Evolutionary conservation across 2,888 invertebrate species (phyloP).

Genomic region (Parapristionchus giblindavisi): DNA sequence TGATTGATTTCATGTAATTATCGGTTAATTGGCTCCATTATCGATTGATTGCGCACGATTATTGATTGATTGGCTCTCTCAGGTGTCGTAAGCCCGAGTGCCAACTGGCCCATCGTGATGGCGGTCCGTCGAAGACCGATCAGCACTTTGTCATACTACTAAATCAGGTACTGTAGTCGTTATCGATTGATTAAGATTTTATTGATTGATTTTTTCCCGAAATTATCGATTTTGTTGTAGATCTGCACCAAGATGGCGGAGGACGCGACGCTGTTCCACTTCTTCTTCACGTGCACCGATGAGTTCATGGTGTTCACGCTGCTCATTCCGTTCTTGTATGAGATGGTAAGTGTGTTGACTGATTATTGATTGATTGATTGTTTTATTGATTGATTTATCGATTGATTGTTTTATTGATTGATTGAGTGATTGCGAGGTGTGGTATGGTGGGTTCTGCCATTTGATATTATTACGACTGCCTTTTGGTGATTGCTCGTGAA

Average conservation of each 20-base stretch:
- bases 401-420: no score
- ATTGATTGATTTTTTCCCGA: neutral
- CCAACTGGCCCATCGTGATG: constrained; percentile 34
- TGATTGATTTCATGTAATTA: neutral
- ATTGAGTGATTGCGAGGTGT: no score
- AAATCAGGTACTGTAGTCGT: constrained; percentile 57
- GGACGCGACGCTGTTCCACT: constrained; percentile 64
- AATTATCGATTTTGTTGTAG: constrained; percentile 42
- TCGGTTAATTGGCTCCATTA: neutral
- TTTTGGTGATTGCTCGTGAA: no score
- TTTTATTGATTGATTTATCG: neutral
- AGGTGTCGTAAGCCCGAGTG: constrained; percentile 39
- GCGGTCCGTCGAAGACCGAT: constrained; percentile 53
- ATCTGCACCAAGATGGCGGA: constrained; percentile 65
- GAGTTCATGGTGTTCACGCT: constrained; percentile 67
- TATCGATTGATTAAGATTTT: neutral
- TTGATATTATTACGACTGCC: no score
- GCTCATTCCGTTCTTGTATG: constrained; percentile 65
- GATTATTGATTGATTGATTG: neutral
- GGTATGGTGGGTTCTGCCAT: no score
- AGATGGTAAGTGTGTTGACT: constrained; percentile 40
- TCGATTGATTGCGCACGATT: neutral
- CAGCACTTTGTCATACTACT: constrained; percentile 65
- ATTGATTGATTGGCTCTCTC: neutral
- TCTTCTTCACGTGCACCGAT: constrained; percentile 61